These are phyloP conservation scores for Ditylenchus weischeri DNA, from an alignment of 2,888 invertebrate genomes.

Conservation along the genomic window DNA sequence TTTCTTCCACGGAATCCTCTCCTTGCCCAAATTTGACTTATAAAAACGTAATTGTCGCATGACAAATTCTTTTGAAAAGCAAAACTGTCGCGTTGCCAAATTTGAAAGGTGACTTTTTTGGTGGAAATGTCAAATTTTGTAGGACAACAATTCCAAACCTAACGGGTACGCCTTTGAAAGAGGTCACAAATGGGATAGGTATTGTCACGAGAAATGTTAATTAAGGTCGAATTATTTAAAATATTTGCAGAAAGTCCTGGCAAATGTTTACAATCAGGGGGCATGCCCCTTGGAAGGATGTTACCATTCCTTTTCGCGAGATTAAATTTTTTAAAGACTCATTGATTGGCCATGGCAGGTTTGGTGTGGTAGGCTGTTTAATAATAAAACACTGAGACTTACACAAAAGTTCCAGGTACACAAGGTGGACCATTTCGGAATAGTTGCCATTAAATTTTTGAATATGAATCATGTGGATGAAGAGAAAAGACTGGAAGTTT, in stretches of 20 bases:
- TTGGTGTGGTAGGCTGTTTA: slow-evolving; percentile 47
- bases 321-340: slow-evolving; percentile 31
- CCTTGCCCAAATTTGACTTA: too few species aligned
- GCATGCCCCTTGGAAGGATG: slow-evolving; percentile 34
- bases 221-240: background rate
- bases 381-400: background rate
- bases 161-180: slow-evolving; percentile 21
- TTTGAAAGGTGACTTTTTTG: too few species aligned
- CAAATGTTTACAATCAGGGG: slow-evolving; percentile 37
- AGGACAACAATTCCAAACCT: background rate
- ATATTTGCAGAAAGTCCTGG: slow-evolving; percentile 27
- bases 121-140: too few species aligned
- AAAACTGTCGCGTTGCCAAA: too few species aligned
- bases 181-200: slow-evolving; percentile 30
- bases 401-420: slow-evolving; percentile 73
- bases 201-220: slow-evolving; percentile 9
- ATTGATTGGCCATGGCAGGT: slow-evolving; percentile 55
- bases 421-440: slow-evolving; percentile 67
- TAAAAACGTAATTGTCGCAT: too few species aligned
- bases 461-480: slow-evolving; percentile 77
- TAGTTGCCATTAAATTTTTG: slow-evolving; percentile 90
- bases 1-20: too few species aligned
- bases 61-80: too few species aligned
- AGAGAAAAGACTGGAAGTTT: slow-evolving; percentile 83
- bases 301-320: slow-evolving; percentile 37